Evolutionary conservation across 2,113 vertebrate genomes (phyloP).

Genomic region (Nanorana parkeri): DNA sequence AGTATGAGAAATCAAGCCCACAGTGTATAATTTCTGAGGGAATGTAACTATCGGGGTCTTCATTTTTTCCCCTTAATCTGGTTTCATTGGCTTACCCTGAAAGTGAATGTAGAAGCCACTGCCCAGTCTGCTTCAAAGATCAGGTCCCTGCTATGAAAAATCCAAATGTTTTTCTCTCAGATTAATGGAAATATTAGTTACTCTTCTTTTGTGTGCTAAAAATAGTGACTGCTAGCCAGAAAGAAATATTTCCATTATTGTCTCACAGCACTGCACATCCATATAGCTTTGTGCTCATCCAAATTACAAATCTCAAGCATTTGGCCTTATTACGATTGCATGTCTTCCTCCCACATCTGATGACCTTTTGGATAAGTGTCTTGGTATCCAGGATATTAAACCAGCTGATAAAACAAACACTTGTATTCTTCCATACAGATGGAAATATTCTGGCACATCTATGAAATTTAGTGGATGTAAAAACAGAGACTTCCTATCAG

Average conservation of each 20-base stretch:
- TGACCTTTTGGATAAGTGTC: conserved; percentile 27
- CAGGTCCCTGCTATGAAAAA: too few relatives aligned
- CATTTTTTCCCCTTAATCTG: too few relatives aligned
- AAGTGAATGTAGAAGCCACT: too few relatives aligned
- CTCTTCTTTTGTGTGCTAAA: conserved; percentile 19
- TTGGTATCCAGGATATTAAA: conserved; percentile 33
- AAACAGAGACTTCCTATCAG: too few relatives aligned
- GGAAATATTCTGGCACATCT: neutral
- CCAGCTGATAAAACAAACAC: conserved; percentile 15
- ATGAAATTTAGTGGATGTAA: too few relatives aligned
- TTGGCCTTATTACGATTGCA: neutral
- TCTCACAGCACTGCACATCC: conserved; percentile 5
- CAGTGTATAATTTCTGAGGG: too few relatives aligned
- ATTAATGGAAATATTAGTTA: neutral
- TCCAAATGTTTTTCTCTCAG: too few relatives aligned
- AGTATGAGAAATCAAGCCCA: too few relatives aligned
- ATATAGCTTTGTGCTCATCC: neutral
- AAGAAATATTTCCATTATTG: conserved; percentile 42
- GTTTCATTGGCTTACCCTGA: too few relatives aligned
- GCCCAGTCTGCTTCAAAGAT: too few relatives aligned
- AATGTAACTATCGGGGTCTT: too few relatives aligned
- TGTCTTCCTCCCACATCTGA: conserved; percentile 2
- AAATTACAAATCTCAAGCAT: conserved; percentile 2
- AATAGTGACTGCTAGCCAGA: conserved; percentile 32
- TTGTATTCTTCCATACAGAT: neutral